Base-by-base conservation (phyloP, 2,113 vertebrate genomes). In the Arenaria interpres region DNA sequence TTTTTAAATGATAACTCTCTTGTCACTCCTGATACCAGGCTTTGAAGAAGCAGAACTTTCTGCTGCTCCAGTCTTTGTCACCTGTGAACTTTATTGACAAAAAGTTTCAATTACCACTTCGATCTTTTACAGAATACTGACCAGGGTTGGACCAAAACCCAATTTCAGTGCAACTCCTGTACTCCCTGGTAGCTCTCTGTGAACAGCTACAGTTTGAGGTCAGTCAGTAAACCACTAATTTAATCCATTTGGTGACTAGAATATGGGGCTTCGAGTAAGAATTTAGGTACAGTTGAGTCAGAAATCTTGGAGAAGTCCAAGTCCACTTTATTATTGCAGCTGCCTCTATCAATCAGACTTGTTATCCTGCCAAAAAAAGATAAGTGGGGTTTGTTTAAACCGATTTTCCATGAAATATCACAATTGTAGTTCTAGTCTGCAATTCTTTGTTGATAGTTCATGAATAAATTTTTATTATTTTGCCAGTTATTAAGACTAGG, bases 351-450 rank as follows among this genome's bases (percentile, higher is more conserved):
- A 94, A 63, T 90, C 50, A 63, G 54, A 54, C 35, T 66, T 67
- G 46, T 37, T 67, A 67, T 46, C 37, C 15, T 33, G 59, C 86
- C 68, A 84, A 46, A 80, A 68, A 62, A 68, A 92, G 74, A 60
- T 94, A 93, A 95, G 62, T n/a, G 19, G 82, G 73, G 45, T 73
- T 96, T 95, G 43, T 93, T 91, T 88, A 94, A 96, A 69, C 45
- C 1, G 1, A 16, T 85, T 96, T 95, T 96, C 93, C 85, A 63
- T 14, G 45, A 91, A 93, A 37, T 78, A 33, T 37, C 16, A 4
- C 37, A 79, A 57, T 17, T 76, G 37, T 35, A 68, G 63, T 67
- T 67, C 33, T 33, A 66, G 67, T 76, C 78, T 96, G 73, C 53
- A 76, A 30, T 89, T 90, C 50, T 89, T 85, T 91, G 84, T 85